phyloP scores from a whole-genome alignment of 2,113 vertebrate species.

The Geococcyx californianus region DNA sequence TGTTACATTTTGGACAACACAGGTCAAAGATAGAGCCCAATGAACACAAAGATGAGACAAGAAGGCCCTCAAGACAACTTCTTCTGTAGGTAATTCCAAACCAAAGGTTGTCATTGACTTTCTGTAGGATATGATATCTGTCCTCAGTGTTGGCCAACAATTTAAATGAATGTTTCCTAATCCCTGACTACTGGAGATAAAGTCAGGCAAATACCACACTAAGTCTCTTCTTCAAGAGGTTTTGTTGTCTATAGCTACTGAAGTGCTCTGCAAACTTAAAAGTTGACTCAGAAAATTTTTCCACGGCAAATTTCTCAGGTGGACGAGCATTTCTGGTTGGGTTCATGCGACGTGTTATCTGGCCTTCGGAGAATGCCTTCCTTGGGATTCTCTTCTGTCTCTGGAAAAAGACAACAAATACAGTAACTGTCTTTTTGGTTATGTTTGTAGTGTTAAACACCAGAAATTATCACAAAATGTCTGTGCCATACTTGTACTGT shows the following conservation, averaged over 20 bases:
- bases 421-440: not conserved
- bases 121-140: not conserved
- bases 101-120: not conserved
- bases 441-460: not conserved
- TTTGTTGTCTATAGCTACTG: conserved; percentile 58
- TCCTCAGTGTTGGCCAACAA: not conserved
- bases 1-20: not conserved
- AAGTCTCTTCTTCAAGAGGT: conserved; percentile 79
- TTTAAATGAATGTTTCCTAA: not conserved
- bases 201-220: conserved; percentile 76
- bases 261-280: conserved; percentile 75
- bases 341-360: conserved; percentile 83
- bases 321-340: conserved; percentile 91
- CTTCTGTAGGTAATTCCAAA: not conserved
- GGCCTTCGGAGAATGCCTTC: conserved; percentile 77
- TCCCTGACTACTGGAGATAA: not conserved
- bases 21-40: not conserved
- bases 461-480: not conserved
- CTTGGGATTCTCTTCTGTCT: conserved; percentile 77
- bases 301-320: conserved; percentile 90
- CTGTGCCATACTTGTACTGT: not conserved
- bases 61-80: not conserved
- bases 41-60: not conserved
- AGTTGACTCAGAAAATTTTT: conserved; percentile 76
- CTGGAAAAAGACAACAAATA: conserved; percentile 43